phyloP scores from a whole-genome alignment of 2,888 invertebrate species.

The Shargacucullia verbasci region DNA sequence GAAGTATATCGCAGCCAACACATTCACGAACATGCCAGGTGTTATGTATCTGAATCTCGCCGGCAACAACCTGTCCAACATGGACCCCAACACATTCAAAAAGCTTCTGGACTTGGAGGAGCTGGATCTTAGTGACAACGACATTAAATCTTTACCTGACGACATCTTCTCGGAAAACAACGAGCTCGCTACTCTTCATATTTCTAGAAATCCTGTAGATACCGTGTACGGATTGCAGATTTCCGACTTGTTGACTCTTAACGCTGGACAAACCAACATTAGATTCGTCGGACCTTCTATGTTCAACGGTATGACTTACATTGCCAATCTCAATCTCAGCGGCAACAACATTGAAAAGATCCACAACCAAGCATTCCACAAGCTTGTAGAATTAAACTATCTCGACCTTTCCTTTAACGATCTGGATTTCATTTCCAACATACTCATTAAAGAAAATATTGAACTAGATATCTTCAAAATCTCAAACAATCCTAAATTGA shows the following conservation, averaged over 20 bases:
- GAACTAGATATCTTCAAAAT: constrained; percentile 92
- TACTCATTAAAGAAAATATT: constrained; percentile 92
- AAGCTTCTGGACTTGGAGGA: constrained; percentile 91
- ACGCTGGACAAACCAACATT: constrained; percentile 92
- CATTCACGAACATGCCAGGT: constrained; percentile 90
- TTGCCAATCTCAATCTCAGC: constrained; percentile 91
- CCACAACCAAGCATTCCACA: constrained; percentile 91
- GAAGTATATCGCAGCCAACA: constrained; percentile 90
- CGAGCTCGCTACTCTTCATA: constrained; percentile 91
- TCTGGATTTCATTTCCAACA: constrained; percentile 90
- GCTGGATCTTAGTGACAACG: constrained; percentile 92
- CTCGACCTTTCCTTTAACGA: constrained; percentile 93
- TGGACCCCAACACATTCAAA: constrained; percentile 90
- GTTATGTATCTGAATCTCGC: constrained; percentile 92
- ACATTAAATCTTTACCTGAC: constrained; percentile 89
- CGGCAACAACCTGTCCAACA: constrained; percentile 90
- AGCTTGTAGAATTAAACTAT: constrained; percentile 91
- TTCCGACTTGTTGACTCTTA: constrained; percentile 90
- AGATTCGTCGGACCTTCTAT: constrained; percentile 90
- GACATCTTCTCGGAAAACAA: constrained; percentile 91
- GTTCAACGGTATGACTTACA: constrained; percentile 90
- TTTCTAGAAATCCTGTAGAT: constrained; percentile 91
- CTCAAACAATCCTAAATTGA: constrained; percentile 91
- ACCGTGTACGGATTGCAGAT: constrained; percentile 90
- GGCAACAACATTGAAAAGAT: constrained; percentile 92